Conservation (phyloP, 2,797 vertebrate genomes). For the Adelosebastes latens region DNA sequence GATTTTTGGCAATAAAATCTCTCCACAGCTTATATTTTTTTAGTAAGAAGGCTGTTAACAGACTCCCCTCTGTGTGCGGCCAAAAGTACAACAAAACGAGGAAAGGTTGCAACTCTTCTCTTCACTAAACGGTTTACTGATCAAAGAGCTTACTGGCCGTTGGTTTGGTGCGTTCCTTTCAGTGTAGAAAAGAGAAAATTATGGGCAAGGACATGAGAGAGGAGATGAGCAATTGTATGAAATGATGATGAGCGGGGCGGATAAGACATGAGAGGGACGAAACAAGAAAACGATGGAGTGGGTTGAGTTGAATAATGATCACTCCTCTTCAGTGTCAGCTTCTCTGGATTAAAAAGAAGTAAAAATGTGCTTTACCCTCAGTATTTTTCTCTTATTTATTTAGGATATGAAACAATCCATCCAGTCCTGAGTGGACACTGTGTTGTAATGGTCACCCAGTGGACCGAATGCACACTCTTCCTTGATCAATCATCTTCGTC, state of each 20-base stretch:
- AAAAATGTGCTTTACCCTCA: background rate
- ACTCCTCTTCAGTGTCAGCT: slow-evolving; percentile 17
- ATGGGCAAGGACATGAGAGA: background rate
- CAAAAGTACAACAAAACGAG: background rate
- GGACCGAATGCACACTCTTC: slow-evolving; percentile 15
- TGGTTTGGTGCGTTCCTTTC: background rate
- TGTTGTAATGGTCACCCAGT: slow-evolving; percentile 21
- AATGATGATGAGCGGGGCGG: background rate
- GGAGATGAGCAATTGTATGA: background rate
- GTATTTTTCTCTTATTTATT: background rate
- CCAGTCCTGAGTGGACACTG: slow-evolving; percentile 9
- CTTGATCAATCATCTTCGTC: slow-evolving; percentile 50
- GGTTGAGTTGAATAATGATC: slow-evolving; percentile 9
- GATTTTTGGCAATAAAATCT: background rate
- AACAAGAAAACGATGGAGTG: background rate
- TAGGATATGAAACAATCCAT: background rate
- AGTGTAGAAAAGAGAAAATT: background rate
- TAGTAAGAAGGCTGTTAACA: background rate
- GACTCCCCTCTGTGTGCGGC: background rate
- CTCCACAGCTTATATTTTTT: background rate
- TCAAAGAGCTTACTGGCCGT: background rate
- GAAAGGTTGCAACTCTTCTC: background rate
- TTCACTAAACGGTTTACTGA: background rate
- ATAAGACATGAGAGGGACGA: background rate
- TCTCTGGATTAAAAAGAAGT: background rate